These are phyloP conservation scores for Drosophila pectinifera DNA, from an alignment of 1,140 invertebrate species.

Conservation along the genomic window DNA sequence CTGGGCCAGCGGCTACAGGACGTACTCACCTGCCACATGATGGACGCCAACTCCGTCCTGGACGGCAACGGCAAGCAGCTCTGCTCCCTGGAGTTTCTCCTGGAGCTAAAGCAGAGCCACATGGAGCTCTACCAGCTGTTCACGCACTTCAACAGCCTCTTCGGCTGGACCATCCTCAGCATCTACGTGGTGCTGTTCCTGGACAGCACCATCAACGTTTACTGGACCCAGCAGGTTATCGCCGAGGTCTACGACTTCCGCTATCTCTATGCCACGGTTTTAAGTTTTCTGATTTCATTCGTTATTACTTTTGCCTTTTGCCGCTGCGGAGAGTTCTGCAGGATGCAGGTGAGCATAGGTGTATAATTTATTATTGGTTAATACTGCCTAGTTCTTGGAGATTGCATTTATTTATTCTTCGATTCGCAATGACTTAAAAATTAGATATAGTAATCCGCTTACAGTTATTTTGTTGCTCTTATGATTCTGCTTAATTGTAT, in stretches of 20 bases:
- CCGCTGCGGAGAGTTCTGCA: conserved; percentile 59
- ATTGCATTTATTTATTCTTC: neutral
- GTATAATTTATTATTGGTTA: neutral
- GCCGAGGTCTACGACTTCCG: conserved; percentile 34
- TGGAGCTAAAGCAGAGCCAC: conserved; percentile 57
- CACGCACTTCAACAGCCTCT: conserved; percentile 49
- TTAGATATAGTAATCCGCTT: too few species aligned
- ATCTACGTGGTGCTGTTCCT: conserved; percentile 68
- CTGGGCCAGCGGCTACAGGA: conserved; percentile 37
- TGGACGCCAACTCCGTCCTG: conserved; percentile 18
- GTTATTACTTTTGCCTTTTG: conserved; percentile 50
- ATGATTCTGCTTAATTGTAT: too few species aligned
- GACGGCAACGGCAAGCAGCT: conserved; percentile 50
- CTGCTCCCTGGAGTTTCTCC: conserved; percentile 62
- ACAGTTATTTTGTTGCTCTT: too few species aligned
- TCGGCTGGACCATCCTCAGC: conserved; percentile 62
- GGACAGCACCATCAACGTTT: conserved; percentile 64
- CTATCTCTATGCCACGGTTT: conserved; percentile 38
- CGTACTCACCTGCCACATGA: conserved; percentile 37
- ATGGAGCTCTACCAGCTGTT: conserved; percentile 58
- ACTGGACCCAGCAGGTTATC: conserved; percentile 59
- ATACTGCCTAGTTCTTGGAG: neutral
- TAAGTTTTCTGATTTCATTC: conserved; percentile 33
- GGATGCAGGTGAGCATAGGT: conserved; percentile 46
- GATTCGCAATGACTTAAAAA: neutral